Evolutionary conservation across 64 coral and sea anemone species (phyloP).

Genomic region (Astreopora myriophthalma): DNA sequence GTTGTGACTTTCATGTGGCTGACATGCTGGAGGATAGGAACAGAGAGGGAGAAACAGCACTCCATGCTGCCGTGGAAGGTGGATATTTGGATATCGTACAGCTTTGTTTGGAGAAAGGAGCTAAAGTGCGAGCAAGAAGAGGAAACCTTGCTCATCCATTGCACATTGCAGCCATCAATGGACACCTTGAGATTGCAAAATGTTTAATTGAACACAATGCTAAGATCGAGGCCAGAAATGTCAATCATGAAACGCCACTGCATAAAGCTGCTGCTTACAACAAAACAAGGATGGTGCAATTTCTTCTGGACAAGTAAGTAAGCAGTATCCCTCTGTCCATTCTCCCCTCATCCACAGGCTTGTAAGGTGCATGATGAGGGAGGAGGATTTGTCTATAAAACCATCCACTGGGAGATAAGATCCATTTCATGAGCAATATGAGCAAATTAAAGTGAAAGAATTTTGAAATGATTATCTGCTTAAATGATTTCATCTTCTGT

Average conservation of each 20-base stretch:
- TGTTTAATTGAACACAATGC: conserved; percentile 75
- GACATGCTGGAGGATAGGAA: conserved; percentile 79
- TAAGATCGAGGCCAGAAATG: conserved; percentile 91
- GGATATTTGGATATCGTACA: conserved; percentile 70
- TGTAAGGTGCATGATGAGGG: too few species aligned
- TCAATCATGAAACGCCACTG: conserved; percentile 89
- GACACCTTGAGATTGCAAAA: conserved; percentile 68
- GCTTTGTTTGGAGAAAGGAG: conserved; percentile 80
- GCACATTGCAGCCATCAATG: conserved; percentile 92
- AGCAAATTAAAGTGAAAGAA: too few species aligned
- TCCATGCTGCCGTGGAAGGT: conserved; percentile 89
- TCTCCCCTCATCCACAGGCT: too few species aligned
- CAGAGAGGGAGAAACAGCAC: conserved; percentile 68
- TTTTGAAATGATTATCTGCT: too few species aligned
- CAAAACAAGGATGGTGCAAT: conserved; percentile 62
- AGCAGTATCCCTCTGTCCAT: too few species aligned
- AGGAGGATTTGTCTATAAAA: too few species aligned
- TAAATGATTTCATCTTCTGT: too few species aligned
- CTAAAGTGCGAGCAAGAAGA: conserved; percentile 75
- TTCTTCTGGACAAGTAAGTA: conserved; percentile 80
- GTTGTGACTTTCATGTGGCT: neutral
- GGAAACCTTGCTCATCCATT: conserved; percentile 84
- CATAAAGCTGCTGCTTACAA: conserved; percentile 90
- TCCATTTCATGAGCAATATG: too few species aligned
- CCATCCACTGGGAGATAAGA: too few species aligned